Base-by-base conservation (phyloP, 2,797 vertebrate genomes). In the Vireo griseus region DNA sequence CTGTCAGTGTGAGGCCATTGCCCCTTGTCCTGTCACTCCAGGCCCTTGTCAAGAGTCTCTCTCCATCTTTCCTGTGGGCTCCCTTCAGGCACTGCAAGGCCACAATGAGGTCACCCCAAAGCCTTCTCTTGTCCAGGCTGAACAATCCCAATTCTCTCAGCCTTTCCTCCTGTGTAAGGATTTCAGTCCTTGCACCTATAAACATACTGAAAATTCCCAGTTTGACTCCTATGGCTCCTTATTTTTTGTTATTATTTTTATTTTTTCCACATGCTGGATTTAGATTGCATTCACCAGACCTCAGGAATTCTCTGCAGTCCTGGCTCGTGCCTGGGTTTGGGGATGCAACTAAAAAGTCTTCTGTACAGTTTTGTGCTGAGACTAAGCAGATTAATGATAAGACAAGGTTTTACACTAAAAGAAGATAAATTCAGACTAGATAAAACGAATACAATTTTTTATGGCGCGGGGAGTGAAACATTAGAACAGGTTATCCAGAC, bases 61-160 rank as follows among this genome's bases (percentile, higher is more conserved):
- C 10, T 50, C 44, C 42, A 24, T 65, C 20, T 58, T 25, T 7
- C 8, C 10, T 45, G 25, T 17, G 1, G 5, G 8, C 0, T 73
- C 17, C 14, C 4, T 40, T 59, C 47, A 67, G 68, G 39, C 0
- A 22, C 18, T 59, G 61, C 0, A 48, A 67, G 0, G 0, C 0
- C 29, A 47, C 21, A 35, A 0, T 67, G 0, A 6, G 17, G 12
- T 47, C 29, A 35, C 12, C 17, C 29, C 0, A 0, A 0, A 74
- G 12, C 52, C 26, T 40, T 73, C 33, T 26, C 17, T 5, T 33
- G 4, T 54, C 8, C 54, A 61, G 31, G 21, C 5, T 54, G 47
- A 74, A 54, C 15, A 28, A 42, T 48, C 31, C 35, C 21, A 48
- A 1, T 16, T 81, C 17, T 0, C 21, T 31, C 54, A 88, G 20